A percentile compares a stretch with the other conserved stretches of the same genome.
phyloP scores from a whole-genome alignment of 2,113 vertebrate species.

The Orientallactaga bullata region DNA sequence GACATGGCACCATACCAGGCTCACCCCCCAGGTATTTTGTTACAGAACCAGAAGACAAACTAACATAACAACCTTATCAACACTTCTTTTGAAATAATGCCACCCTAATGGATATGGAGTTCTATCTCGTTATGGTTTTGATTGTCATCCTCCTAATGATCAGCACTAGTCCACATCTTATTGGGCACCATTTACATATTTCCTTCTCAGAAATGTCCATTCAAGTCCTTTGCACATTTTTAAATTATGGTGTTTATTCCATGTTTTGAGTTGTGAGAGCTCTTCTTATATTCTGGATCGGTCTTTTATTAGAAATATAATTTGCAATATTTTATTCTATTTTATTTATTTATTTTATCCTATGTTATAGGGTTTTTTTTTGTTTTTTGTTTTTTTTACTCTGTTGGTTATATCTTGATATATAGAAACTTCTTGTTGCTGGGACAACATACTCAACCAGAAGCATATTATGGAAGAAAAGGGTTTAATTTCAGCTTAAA shows the following conservation, averaged over 20 bases:
- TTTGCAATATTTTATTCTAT: not conserved
- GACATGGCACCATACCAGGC: too few species aligned
- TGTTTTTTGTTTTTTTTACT: not conserved
- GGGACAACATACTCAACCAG: too few species aligned
- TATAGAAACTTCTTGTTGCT: not conserved
- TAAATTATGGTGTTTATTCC: not conserved
- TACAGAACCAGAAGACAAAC: not conserved
- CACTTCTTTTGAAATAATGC: not conserved
- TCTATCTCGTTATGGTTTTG: not conserved
- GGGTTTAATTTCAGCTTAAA: too few species aligned
- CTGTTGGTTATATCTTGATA: not conserved
- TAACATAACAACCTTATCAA: not conserved
- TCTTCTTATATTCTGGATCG: not conserved
- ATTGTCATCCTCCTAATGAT: not conserved
- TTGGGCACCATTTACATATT: not conserved
- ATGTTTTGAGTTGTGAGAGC: not conserved
- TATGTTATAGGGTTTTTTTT: not conserved
- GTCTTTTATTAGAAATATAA: not conserved
- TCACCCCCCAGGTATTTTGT: not conserved
- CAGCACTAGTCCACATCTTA: not conserved
- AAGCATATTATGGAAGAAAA: too few species aligned
- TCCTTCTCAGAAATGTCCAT: not conserved
- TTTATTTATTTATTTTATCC: not conserved
- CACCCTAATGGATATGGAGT: not conserved
- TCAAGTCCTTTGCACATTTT: too few species aligned